Conservation (phyloP, 1,140 invertebrate genomes). For the Aphelenchoides besseyi region DNA sequence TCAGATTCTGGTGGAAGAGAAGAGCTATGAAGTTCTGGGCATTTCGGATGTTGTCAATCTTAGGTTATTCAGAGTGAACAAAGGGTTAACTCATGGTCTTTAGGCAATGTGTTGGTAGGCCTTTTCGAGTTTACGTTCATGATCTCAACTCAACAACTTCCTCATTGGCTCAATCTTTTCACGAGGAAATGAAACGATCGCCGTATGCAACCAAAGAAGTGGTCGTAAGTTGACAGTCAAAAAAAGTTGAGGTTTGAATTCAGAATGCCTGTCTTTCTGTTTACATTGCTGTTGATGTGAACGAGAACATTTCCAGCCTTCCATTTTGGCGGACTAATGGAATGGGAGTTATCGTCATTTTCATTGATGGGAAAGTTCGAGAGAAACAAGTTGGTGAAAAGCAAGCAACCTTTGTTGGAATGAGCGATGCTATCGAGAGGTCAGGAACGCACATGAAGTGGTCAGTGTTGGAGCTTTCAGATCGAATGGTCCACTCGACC, state of each 20-base stretch:
- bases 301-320: background rate
- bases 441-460: no score
- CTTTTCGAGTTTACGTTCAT: background rate
- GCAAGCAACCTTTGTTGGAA: background rate
- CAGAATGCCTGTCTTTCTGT: constrained; percentile 3
- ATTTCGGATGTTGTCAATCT: background rate
- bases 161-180: background rate
- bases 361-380: background rate
- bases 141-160: background rate
- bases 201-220: background rate
- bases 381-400: background rate
- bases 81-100: no score
- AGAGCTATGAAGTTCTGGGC: no score
- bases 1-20: no score
- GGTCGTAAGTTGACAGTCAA: no score
- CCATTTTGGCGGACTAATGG: background rate
- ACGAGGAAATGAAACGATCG: background rate
- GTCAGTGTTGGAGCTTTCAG: no score
- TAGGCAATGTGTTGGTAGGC: background rate
- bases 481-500: no score
- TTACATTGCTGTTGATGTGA: background rate
- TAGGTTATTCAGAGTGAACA: no score
- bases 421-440: background rate
- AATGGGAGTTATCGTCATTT: background rate
- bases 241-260: background rate